Evolutionary conservation across 2,113 vertebrate genomes (phyloP), one percentile per base, ranked within the genome.

Genomic region (Girardinichthys multiradiatus): DNA sequence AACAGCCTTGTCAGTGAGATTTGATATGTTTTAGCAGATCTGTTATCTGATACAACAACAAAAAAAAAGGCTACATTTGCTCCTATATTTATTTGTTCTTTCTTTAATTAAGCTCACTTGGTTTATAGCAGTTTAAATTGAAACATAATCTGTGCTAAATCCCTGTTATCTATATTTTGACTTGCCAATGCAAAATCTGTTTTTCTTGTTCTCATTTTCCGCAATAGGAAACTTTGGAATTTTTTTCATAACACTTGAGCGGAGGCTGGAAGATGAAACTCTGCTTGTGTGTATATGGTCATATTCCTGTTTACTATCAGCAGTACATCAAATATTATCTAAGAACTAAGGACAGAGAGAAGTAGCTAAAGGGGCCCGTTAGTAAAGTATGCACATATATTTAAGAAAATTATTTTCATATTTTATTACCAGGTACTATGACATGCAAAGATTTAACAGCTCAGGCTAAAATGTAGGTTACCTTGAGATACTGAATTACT

Each of bases 91-190:
- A 64, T 69, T 42, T 64, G 7, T 64, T 54, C 8, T 24, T 45
- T 45, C 75, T 84, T 54, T 77, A 83, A 74, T 85, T 79, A 67
- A 80, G 77, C 84, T 81, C 83, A 84, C 65, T 84, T 86, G 85
- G 82, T 79, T 39, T 70, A 76, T 69, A 61, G 4, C n/a, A 67
- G 79, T 90, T 89, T 88, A 86, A 76, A 75, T 37, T 78, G 76
- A 79, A 76, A 59, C 76, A 64, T 29, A 81, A 81, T 76, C 83
- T 33, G 76, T 66, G 74, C 64, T 19, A 51, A 61, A 68, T 4
- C 81, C 67, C 72, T 82, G 65, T 89, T 86, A 91, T 90, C 86
- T 79, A 58, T 89, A 79, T 87, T 93, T 88, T 90, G 87, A 90
- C 84, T 83, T 77, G 72, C 80, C 91, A 74, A 86, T 86, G 77